phyloP scores from a whole-genome alignment of 2,888 invertebrate genomes.

The Dryobotodes eremita region DNA sequence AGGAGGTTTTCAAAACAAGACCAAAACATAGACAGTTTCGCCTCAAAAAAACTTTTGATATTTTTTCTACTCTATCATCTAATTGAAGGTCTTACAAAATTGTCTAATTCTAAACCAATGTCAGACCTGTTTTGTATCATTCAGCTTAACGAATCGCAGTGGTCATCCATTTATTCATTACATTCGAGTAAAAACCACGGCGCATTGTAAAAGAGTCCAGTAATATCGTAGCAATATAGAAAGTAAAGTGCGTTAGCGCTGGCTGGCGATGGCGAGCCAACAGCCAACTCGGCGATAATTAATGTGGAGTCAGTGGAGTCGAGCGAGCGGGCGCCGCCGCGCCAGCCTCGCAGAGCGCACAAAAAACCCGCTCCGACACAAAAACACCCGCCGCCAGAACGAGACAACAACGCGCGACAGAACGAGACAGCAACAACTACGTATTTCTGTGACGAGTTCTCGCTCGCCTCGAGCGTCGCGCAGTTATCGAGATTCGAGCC shows the following conservation, averaged over 20 bases:
- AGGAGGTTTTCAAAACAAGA: slow-evolving; percentile 51
- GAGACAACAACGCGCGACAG: slow-evolving; percentile 77
- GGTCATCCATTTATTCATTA: slow-evolving; percentile 60
- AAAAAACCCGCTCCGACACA: slow-evolving; percentile 90
- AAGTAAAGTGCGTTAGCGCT: slow-evolving; percentile 88
- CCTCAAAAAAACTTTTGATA: slow-evolving; percentile 10
- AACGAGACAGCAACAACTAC: slow-evolving; percentile 81
- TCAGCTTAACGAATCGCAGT: slow-evolving; percentile 38
- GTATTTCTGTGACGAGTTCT: slow-evolving; percentile 89
- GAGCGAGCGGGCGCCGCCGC: slow-evolving; percentile 84
- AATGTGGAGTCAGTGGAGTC: slow-evolving; percentile 87
- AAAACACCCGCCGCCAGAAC: slow-evolving; percentile 87
- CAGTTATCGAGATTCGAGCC: slow-evolving; percentile 86
- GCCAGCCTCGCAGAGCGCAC: slow-evolving; percentile 83
- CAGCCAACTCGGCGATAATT: slow-evolving; percentile 88
- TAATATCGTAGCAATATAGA: slow-evolving; percentile 84
- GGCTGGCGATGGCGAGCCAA: slow-evolving; percentile 81
- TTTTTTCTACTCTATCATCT: slow-evolving; percentile 21
- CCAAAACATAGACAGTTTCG: slow-evolving; percentile 41
- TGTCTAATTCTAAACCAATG: slow-evolving; percentile 45
- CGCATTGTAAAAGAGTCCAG: slow-evolving; percentile 73
- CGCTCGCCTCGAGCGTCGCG: slow-evolving; percentile 87
- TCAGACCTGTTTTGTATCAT: slow-evolving; percentile 46
- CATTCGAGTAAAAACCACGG: slow-evolving; percentile 65
- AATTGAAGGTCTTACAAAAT: slow-evolving; percentile 38